Conservation (phyloP, 2,888 invertebrate species). For the Lasioglossum pauxillum region DNA sequence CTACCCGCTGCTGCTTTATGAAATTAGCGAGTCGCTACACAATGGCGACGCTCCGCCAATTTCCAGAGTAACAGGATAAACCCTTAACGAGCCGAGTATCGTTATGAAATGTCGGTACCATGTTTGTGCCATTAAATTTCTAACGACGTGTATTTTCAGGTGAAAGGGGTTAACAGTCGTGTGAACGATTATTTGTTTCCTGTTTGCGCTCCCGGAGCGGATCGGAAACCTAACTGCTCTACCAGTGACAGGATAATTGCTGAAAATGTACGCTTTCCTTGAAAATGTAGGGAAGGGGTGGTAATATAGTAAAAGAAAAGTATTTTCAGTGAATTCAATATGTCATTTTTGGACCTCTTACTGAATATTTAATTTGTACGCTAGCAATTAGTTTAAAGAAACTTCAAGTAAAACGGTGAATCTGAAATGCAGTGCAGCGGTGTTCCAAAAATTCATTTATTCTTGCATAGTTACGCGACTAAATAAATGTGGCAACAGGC, state of each 20-base stretch:
- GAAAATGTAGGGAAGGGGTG: neutral
- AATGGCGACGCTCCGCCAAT: neutral
- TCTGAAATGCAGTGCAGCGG: too few relatives aligned
- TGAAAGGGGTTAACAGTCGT: neutral
- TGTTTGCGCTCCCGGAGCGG: neutral
- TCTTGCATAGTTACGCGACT: too few relatives aligned
- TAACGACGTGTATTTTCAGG: conserved; percentile 3
- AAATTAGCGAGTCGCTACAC: conserved; percentile 19
- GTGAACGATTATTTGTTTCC: neutral
- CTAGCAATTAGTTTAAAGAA: neutral
- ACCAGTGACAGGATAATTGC: neutral
- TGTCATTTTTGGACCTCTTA: neutral
- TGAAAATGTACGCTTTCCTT: neutral
- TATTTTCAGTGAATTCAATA: neutral
- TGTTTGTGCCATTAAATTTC: neutral
- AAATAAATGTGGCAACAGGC: neutral
- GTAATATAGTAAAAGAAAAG: neutral
- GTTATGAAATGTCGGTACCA: neutral
- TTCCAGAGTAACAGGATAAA: conserved; percentile 18
- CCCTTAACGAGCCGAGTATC: conserved; percentile 28
- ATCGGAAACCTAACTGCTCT: neutral
- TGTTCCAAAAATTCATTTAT: too few relatives aligned
- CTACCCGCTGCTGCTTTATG: neutral
- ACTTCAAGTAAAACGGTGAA: neutral
- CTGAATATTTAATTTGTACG: neutral